These are phyloP conservation scores for Bradypus variegatus DNA, from an alignment of 2,797 vertebrate species.

Conservation along the genomic window DNA sequence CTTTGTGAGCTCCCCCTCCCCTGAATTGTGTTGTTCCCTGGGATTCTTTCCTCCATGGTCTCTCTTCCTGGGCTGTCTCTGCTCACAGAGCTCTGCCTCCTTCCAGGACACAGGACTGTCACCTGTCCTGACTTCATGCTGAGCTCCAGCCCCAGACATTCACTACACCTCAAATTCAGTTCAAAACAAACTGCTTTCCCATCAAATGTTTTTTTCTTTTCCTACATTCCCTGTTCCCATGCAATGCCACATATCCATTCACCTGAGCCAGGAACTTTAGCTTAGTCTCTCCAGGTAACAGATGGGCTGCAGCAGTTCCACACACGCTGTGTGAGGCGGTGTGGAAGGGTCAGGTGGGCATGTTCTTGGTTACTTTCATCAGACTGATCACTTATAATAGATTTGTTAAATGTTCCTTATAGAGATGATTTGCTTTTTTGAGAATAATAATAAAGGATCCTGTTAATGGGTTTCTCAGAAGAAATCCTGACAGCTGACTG, in stretches of 20 bases:
- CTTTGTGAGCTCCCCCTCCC: background rate
- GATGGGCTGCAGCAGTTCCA: background rate
- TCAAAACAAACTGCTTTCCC: background rate
- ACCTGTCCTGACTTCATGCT: background rate
- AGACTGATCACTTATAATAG: background rate
- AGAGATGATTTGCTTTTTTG: background rate
- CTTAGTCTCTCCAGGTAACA: fast-evolving
- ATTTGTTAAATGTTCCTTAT: background rate
- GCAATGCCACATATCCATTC: background rate
- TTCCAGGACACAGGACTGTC: background rate
- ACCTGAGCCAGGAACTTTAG: background rate
- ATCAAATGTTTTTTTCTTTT: background rate
- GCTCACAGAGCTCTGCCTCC: background rate
- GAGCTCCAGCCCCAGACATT: background rate
- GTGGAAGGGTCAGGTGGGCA: background rate
- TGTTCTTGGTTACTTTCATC: background rate
- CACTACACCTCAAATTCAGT: background rate
- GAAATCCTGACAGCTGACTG: background rate
- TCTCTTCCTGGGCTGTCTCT: background rate
- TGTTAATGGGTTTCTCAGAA: background rate
- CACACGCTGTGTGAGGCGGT: background rate
- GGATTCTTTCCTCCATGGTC: background rate
- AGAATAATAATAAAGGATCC: background rate
- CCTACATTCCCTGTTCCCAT: background rate
- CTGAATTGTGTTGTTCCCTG: background rate